Evolutionary conservation across 1,140 invertebrate species (phyloP).

Genomic region (Aricia agestis): DNA sequence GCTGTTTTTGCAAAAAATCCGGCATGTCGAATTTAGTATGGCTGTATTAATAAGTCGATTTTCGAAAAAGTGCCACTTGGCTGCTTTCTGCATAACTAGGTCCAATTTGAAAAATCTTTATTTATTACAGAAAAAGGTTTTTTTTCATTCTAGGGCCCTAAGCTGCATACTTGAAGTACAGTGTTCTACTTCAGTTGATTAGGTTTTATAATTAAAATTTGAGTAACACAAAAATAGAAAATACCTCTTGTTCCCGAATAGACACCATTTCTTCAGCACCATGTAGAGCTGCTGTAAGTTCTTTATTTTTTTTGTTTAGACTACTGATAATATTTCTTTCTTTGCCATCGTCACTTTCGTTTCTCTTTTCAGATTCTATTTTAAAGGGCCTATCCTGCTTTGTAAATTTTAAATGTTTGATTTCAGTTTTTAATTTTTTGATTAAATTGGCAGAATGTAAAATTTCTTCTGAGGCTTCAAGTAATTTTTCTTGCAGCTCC

Average conservation of each 20-base stretch:
- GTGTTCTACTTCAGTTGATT: no score
- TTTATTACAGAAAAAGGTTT: no score
- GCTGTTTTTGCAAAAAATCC: no score
- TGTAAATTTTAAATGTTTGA: conserved; percentile 43
- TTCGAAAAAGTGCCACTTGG: no score
- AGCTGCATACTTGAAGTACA: no score
- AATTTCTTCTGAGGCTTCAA: conserved; percentile 83
- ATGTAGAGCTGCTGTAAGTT: conserved; percentile 40
- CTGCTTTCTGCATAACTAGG: no score
- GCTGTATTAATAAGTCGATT: no score
- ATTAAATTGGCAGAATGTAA: conserved; percentile 56
- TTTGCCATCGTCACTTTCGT: conserved; percentile 58
- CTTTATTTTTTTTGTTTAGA: conserved; percentile 49
- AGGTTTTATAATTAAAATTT: no score
- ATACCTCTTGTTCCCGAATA: conserved; percentile 63
- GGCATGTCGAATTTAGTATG: no score
- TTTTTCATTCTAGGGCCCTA: no score
- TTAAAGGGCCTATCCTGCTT: conserved; percentile 42
- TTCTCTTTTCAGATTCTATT: conserved; percentile 43
- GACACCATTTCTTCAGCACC: conserved; percentile 49
- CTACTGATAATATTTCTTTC: conserved; percentile 50
- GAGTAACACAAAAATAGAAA: neutral
- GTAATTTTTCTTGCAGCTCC: conserved; percentile 81
- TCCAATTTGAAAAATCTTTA: no score
- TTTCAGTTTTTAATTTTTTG: conserved; percentile 50